phyloP scores from a whole-genome alignment of 2,888 invertebrate genomes.

The Watsonalla binaria region DNA sequence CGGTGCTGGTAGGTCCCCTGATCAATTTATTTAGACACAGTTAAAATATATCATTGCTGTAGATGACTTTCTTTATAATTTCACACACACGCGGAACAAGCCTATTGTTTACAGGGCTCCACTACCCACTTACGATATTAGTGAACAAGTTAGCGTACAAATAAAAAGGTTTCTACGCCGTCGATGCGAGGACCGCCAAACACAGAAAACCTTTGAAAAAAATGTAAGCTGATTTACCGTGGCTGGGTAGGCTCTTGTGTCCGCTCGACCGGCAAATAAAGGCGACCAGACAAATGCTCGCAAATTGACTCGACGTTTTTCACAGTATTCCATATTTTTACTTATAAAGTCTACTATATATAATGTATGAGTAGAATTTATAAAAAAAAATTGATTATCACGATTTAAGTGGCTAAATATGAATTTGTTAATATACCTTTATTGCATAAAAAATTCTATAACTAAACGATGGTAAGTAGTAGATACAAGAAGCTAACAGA shows the following conservation, averaged over 20 bases:
- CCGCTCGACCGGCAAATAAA: slow-evolving; percentile 73
- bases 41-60: too few species aligned
- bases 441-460: too few species aligned
- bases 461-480: too few species aligned
- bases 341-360: slow-evolving; percentile 27
- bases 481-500: too few species aligned
- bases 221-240: slow-evolving; percentile 76
- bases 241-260: slow-evolving; percentile 57
- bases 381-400: too few species aligned
- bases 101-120: slow-evolving; percentile 12
- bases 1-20: too few species aligned
- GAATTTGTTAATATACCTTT: too few species aligned
- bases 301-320: slow-evolving; percentile 76
- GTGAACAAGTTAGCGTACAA: slow-evolving; percentile 46
- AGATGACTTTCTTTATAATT: too few species aligned
- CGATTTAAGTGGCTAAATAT: too few species aligned
- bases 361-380: too few species aligned
- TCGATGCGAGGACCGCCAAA: slow-evolving; percentile 67
- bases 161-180: slow-evolving; percentile 63
- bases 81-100: background rate
- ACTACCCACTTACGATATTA: slow-evolving; percentile 27
- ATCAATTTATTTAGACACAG: too few species aligned
- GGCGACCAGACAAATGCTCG: slow-evolving; percentile 75
- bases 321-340: slow-evolving; percentile 66
- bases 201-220: slow-evolving; percentile 72